Conservation (phyloP, 2,113 vertebrate genomes). For the Spea multiplicata region DNA sequence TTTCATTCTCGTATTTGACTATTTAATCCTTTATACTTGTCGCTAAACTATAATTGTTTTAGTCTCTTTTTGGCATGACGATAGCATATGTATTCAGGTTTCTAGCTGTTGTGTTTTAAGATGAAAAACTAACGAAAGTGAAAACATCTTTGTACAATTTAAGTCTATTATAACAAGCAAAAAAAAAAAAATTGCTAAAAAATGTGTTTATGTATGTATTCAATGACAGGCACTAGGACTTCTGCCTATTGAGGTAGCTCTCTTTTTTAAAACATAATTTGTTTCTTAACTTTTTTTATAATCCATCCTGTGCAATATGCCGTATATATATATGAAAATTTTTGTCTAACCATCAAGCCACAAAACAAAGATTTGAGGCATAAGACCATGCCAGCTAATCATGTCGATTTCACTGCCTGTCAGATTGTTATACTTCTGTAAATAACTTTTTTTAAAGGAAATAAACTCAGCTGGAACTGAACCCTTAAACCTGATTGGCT, state of each 20-base stretch:
- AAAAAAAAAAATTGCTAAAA: constrained; percentile 58
- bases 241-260: constrained; percentile 94
- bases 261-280: constrained; percentile 75
- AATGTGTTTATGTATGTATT: constrained; percentile 99
- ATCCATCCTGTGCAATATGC: constrained; percentile 99
- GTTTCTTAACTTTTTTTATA: constrained; percentile 76
- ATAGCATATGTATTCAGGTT: constrained; percentile 99
- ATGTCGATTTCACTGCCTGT: constrained; percentile 99
- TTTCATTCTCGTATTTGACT: constrained; percentile 99
- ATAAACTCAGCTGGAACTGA: constrained; percentile 99
- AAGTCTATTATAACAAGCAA: constrained; percentile 98
- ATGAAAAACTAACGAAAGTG: constrained; percentile 87
- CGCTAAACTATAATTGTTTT: constrained; percentile 99
- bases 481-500: constrained; percentile 68
- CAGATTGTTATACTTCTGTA: constrained; percentile 99
- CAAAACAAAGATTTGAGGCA: constrained; percentile 76
- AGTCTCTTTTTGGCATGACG: constrained; percentile 99
- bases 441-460: constrained; percentile 97
- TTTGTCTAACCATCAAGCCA: constrained; percentile 86
- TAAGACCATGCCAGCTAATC: constrained; percentile 91
- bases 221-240: constrained; percentile 97
- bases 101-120: constrained; percentile 99
- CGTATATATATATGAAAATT: constrained; percentile 85
- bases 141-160: constrained; percentile 99
- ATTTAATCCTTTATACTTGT: constrained; percentile 99